Percentiles rank a stretch among this genome's conserved stretches.
phyloP scores from a whole-genome alignment of 1,140 invertebrate species.

The Varroa destructor region DNA sequence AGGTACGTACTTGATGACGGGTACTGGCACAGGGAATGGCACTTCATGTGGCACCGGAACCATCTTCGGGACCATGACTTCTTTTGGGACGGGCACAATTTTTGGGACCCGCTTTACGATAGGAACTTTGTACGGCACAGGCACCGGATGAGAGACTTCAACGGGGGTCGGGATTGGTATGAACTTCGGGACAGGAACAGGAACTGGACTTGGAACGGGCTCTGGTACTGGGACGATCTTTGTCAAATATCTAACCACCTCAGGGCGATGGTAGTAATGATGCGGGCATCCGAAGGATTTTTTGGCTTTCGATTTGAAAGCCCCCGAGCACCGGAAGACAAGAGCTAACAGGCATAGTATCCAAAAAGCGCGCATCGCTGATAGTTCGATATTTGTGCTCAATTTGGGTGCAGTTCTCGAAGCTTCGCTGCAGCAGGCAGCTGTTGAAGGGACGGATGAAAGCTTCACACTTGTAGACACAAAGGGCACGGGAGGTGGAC shows the following conservation, averaged over 20 bases:
- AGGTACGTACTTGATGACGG: constrained; percentile 33
- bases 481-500: no score
- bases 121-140: constrained; percentile 35
- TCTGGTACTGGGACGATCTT: constrained; percentile 38
- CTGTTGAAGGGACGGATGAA: no score
- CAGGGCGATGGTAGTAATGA: neutral
- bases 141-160: constrained; percentile 37
- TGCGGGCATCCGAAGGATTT: neutral
- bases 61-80: constrained; percentile 35
- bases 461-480: no score
- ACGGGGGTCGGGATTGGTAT: constrained; percentile 37
- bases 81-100: constrained; percentile 35
- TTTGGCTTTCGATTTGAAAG: no score
- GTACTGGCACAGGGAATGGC: constrained; percentile 33
- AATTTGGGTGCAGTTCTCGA: no score
- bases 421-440: no score
- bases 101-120: constrained; percentile 34
- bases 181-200: constrained; percentile 36
- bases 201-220: constrained; percentile 37
- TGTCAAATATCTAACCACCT: constrained; percentile 14
- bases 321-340: no score
- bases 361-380: no score
- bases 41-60: constrained; percentile 35
- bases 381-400: no score
- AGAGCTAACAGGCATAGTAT: no score